These are phyloP conservation scores for Mythimna pallens DNA, from an alignment of 2,888 invertebrate genomes.

Conservation along the genomic window DNA sequence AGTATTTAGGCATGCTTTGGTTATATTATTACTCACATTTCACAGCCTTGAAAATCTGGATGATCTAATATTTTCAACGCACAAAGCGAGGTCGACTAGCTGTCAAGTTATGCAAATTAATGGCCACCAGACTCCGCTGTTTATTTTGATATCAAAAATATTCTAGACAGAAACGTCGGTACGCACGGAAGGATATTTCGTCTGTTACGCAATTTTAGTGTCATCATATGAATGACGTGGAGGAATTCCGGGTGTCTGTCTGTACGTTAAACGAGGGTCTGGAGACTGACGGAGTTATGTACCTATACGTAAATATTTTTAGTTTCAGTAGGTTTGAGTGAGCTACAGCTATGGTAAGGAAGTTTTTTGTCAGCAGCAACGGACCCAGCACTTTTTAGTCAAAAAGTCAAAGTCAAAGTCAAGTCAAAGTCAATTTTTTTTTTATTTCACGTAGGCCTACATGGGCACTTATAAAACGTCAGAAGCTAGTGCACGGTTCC, in stretches of 20 bases:
- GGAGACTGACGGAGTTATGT: conserved; percentile 18
- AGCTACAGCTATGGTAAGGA: conserved; percentile 26
- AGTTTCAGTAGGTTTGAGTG: neutral
- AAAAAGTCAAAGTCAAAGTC: no score
- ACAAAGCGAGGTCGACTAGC: neutral
- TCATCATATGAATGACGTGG: conserved; percentile 20
- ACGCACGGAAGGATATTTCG: conserved; percentile 27
- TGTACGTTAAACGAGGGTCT: conserved; percentile 16
- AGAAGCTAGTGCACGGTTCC: no score
- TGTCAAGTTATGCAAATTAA: conserved; percentile 28
- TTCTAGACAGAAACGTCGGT: conserved; percentile 29
- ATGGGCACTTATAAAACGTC: no score
- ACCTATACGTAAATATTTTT: no score
- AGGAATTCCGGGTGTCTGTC: conserved; percentile 33
- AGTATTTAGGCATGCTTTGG: no score
- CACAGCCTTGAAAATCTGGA: neutral
- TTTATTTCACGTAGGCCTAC: no score
- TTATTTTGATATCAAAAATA: conserved; percentile 47
- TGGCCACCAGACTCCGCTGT: conserved; percentile 21
- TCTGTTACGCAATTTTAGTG: conserved; percentile 43
- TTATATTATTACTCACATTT: neutral
- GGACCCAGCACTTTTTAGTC: no score
- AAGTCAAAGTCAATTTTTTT: no score
- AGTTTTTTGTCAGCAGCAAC: conserved; percentile 40
- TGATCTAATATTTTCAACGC: conserved; percentile 7